These are phyloP conservation scores for Arbacia lixula DNA, from an alignment of 53 echinoderm and acorn worm genomes.

Conservation along the genomic window DNA sequence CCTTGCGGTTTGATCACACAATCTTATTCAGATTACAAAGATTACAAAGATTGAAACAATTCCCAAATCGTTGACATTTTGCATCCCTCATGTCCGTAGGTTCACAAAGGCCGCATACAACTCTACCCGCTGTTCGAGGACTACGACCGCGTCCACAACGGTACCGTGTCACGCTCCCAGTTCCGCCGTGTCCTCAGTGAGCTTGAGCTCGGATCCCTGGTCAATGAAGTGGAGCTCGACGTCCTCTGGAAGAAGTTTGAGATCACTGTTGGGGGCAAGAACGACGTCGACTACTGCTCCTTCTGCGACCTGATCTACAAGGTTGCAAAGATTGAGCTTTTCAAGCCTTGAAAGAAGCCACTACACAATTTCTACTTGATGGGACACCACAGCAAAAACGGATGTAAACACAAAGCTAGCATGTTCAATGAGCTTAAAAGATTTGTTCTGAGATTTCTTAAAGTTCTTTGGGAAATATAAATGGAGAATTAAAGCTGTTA, in stretches of 20 bases:
- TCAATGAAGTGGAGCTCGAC: conserved; percentile 86
- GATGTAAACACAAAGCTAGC: not conserved
- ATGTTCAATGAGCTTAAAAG: too few species aligned
- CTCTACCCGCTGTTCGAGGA: conserved; percentile 97
- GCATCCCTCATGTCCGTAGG: conserved; percentile 59
- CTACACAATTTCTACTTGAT: not conserved
- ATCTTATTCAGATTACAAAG: too few species aligned
- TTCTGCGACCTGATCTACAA: conserved; percentile 93
- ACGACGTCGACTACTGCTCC: conserved; percentile 84
- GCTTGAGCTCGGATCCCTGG: conserved; percentile 85
- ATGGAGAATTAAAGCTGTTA: too few species aligned
- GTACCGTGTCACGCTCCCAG: conserved; percentile 88
- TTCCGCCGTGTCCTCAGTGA: conserved; percentile 92
- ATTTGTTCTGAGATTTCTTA: too few species aligned
- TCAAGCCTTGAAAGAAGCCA: conserved; percentile 74
- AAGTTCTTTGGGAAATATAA: too few species aligned
- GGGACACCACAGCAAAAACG: not conserved
- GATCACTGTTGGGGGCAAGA: conserved; percentile 84
- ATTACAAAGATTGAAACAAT: too few species aligned
- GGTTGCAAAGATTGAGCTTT: conserved; percentile 89
- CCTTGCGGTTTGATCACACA: too few species aligned
- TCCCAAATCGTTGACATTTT: not conserved
- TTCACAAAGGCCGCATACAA: conserved; percentile 81
- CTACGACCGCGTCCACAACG: conserved; percentile 94
- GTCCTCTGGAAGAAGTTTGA: conserved; percentile 95